Conservation (phyloP, 2,797 vertebrate genomes). For the Fringilla coelebs region DNA sequence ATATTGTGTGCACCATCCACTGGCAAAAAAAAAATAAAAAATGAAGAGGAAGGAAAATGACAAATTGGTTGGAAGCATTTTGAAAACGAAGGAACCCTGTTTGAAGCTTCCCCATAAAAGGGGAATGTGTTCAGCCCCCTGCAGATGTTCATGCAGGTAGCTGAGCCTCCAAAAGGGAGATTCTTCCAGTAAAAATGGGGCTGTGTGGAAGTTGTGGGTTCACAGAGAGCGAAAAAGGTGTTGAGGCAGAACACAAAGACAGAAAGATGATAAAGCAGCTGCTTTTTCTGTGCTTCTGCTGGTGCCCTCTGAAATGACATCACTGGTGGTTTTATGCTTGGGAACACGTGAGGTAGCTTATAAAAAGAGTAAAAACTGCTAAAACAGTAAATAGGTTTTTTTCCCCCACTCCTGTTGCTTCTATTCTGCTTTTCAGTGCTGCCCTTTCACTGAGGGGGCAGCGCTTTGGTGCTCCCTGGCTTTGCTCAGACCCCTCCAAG, state of each 20-base stretch:
- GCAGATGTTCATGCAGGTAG: neutral
- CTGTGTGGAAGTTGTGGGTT: neutral
- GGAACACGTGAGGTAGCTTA: neutral
- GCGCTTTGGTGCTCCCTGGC: neutral
- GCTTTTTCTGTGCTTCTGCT: neutral
- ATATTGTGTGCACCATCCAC: neutral
- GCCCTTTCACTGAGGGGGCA: neutral
- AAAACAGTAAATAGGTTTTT: neutral
- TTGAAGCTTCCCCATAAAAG: neutral
- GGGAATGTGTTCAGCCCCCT: neutral
- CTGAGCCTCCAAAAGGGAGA: neutral
- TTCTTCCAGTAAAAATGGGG: neutral
- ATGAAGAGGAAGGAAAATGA: neutral
- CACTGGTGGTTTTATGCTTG: neutral
- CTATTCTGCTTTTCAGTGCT: neutral
- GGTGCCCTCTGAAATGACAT: neutral
- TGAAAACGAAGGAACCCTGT: neutral
- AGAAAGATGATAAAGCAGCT: neutral
- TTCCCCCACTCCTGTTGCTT: neutral
- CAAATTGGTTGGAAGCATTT: neutral
- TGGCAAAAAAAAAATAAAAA: neutral
- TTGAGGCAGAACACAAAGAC: neutral
- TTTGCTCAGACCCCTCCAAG: neutral
- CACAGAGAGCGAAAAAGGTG: neutral
- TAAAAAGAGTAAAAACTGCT: neutral